Conservation (phyloP, 2,113 vertebrate genomes). For the Orthonyx spaldingii region DNA sequence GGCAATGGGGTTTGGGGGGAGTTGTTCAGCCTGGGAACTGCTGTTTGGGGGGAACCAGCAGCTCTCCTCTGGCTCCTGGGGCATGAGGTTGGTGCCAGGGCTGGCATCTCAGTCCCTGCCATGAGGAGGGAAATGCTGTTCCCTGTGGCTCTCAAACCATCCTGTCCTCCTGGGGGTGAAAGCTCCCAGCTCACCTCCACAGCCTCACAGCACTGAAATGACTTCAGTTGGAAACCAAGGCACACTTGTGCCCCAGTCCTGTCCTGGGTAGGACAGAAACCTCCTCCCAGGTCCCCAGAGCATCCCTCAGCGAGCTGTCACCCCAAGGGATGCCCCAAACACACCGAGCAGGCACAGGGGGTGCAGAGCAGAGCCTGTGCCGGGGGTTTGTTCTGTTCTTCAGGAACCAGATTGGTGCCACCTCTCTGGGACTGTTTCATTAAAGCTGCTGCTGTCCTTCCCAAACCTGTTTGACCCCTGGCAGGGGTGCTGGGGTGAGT, state of each 20-base stretch:
- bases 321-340: not conserved
- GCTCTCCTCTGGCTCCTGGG: not conserved
- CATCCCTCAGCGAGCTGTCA: not conserved
- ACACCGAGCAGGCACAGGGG: rapidly evolving
- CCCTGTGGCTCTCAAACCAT: not conserved
- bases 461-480: not conserved
- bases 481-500: no score
- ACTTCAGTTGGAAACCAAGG: rapidly evolving
- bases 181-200: not conserved
- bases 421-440: not conserved
- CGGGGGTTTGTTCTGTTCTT: not conserved
- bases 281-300: not conserved
- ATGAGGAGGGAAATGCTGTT: not conserved
- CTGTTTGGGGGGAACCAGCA: not conserved
- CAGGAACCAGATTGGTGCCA: not conserved
- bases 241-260: not conserved
- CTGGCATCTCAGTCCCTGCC: not conserved
- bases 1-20: no score
- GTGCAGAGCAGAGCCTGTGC: rapidly evolving
- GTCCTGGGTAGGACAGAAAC: not conserved
- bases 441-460: not conserved
- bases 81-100: not conserved
- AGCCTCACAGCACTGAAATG: not conserved
- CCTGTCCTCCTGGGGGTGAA: not conserved
- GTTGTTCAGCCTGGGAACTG: rapidly evolving